Evolutionary conservation across 2,888 invertebrate species (phyloP).

Genomic region (Catotricha subobsoleta): DNA sequence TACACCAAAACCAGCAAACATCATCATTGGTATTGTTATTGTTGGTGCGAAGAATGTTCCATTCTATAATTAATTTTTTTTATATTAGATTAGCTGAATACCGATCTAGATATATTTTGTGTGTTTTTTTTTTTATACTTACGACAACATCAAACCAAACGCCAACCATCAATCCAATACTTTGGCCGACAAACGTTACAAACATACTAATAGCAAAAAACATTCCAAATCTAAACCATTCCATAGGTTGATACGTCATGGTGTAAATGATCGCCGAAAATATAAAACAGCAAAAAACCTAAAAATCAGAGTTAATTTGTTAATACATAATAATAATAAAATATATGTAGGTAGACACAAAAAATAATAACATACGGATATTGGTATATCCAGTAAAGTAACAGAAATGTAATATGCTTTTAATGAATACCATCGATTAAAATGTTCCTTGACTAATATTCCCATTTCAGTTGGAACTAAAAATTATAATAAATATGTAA

Average conservation of each 20-base stretch:
- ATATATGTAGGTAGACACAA: not conserved
- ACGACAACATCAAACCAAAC: conserved; percentile 73
- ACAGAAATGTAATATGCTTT: conserved; percentile 64
- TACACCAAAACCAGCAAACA: conserved; percentile 94
- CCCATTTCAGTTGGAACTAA: conserved; percentile 55
- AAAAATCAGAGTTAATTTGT: no score
- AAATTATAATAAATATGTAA: not conserved
- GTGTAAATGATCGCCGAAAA: conserved; percentile 64
- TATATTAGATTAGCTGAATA: not conserved
- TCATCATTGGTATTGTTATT: conserved; percentile 82
- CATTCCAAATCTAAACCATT: conserved; percentile 61
- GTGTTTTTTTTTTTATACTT: conserved; percentile 26
- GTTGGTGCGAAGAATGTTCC: conserved; percentile 91
- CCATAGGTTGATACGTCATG: conserved; percentile 80
- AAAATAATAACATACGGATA: conserved; percentile 38
- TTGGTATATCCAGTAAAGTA: conserved; percentile 58
- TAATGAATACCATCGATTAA: conserved; percentile 75
- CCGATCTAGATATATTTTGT: not conserved
- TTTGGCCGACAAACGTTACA: conserved; percentile 78
- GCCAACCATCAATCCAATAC: conserved; percentile 81
- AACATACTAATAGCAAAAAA: conserved; percentile 68
- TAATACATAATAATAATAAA: conserved; percentile 12
- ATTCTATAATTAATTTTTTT: conserved; percentile 38
- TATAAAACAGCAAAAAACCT: conserved; percentile 48
- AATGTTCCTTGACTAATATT: conserved; percentile 66